Conservation (phyloP, 2,797 vertebrate genomes). For the Iguana delicatissima region DNA sequence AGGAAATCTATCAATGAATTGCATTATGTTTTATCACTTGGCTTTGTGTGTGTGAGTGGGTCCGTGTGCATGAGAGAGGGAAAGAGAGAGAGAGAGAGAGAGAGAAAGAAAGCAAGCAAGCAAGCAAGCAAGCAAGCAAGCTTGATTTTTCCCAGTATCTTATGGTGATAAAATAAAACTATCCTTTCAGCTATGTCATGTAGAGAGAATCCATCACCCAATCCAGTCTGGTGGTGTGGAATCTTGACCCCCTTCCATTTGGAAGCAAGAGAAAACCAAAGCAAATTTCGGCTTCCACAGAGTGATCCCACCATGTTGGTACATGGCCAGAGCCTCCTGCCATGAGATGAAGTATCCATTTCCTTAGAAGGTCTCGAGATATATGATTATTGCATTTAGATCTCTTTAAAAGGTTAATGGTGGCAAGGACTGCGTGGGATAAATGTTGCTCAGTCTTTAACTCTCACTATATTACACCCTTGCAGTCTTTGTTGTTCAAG, state of each 20-base stretch:
- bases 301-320: background rate
- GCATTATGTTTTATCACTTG: constrained; percentile 62
- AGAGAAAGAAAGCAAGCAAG: background rate
- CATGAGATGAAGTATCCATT: constrained; percentile 42
- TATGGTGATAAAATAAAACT: constrained; percentile 69
- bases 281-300: constrained; percentile 40
- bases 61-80: background rate
- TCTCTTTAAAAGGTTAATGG: constrained; percentile 44
- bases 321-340: constrained; percentile 14
- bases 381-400: constrained; percentile 35
- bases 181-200: constrained; percentile 62
- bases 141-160: constrained; percentile 64
- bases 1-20: constrained; percentile 67
- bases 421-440: background rate
- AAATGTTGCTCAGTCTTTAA: background rate
- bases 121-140: accelerated
- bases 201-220: constrained; percentile 61
- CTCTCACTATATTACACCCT: background rate
- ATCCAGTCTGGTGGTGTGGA: constrained; percentile 46
- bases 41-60: background rate
- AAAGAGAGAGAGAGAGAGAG: background rate
- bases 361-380: constrained; percentile 41
- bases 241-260: constrained; percentile 64
- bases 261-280: constrained; percentile 59
- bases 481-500: background rate